Evolutionary conservation across 2,113 vertebrate genomes (phyloP), one percentile per base, ranked within the genome.

Genomic region (Syngnathus floridae): DNA sequence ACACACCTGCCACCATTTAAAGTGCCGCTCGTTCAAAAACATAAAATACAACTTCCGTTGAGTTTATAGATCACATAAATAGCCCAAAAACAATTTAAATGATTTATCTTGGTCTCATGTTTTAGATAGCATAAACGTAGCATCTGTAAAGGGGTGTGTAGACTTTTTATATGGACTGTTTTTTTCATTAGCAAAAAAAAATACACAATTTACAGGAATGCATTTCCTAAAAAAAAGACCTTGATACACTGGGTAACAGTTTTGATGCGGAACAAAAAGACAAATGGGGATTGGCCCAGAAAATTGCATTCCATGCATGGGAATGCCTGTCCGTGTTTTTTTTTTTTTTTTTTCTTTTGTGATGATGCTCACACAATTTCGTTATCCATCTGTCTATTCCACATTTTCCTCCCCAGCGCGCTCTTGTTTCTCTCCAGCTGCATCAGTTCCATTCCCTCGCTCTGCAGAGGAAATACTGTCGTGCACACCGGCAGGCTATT

Each of bases 391-490:
- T 67, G 68, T 65, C 57, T 55, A 35, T 21, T 40, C 57, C 4
- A 19, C 65, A 69, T 62, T 65, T 61, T 55, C 67, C 65, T 21
- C 8, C 64, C 37, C 61, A 51, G 19, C 48, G 26, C 74, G 66
- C 64, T 67, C 66, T 11, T n/a, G 74, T 71, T 67, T 14, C 58
- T 55, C 40, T 64, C 54, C 62, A 16, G 51, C 65, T 70, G 70
- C 65, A 66, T 55, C 65, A 75, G 21, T 76, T 79, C 54, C 58
- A 73, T 74, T 46, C 65, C 66, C 45, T 83, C 67, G 69, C 81
- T 75, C 67, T 68, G 76, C 56, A 73, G 68, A 48, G 74, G 71
- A 72, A 84, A 86, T 83, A 84, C 82, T 80, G 65, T 35, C 59
- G 43, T 71, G 51, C 11, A 22, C 11, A 51, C 63, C 59, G 62